A percentile compares a stretch with the other conserved stretches of the same genome.
phyloP scores from a whole-genome alignment of 1,140 invertebrate species.

The Leguminivora glycinivorella region DNA sequence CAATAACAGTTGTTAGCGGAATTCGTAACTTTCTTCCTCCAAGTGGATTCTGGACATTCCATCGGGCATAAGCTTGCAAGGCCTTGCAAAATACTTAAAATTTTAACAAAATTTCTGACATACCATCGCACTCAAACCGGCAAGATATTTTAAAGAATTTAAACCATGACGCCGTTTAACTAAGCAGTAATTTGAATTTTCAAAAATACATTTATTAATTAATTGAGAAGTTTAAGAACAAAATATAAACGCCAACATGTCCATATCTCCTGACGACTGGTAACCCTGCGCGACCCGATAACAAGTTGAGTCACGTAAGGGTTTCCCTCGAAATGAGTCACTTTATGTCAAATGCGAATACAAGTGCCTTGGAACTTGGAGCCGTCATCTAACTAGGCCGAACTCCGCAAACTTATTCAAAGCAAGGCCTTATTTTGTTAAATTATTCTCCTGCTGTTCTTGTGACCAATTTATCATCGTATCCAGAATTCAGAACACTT shows the following conservation, averaged over 20 bases:
- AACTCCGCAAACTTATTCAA: neutral
- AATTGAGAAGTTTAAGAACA: neutral
- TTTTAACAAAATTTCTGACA: too few species aligned
- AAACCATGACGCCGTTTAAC: too few species aligned
- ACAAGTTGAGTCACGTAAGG: slow-evolving; percentile 64
- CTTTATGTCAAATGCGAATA: slow-evolving; percentile 26
- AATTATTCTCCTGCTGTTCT: neutral
- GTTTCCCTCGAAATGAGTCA: slow-evolving; percentile 62
- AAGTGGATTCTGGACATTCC: too few species aligned
- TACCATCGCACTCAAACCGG: too few species aligned
- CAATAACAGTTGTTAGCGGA: neutral
- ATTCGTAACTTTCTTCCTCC: neutral
- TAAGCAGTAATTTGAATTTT: too few species aligned
- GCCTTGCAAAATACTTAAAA: too few species aligned
- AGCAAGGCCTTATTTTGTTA: neutral
- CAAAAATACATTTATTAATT: neutral
- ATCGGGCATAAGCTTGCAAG: too few species aligned
- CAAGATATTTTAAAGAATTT: too few species aligned
- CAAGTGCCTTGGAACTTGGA: neutral
- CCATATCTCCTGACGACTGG: neutral
- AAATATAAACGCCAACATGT: neutral
- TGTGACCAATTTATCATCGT: too few species aligned
- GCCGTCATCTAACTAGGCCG: neutral
- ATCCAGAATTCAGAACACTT: neutral
- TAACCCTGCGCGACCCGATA: slow-evolving; percentile 43